A percentile compares a stretch with the other conserved stretches of the same genome.
These are phyloP conservation scores for Fregata magnificens DNA, from an alignment of 2,113 vertebrate species.

Conservation along the genomic window DNA sequence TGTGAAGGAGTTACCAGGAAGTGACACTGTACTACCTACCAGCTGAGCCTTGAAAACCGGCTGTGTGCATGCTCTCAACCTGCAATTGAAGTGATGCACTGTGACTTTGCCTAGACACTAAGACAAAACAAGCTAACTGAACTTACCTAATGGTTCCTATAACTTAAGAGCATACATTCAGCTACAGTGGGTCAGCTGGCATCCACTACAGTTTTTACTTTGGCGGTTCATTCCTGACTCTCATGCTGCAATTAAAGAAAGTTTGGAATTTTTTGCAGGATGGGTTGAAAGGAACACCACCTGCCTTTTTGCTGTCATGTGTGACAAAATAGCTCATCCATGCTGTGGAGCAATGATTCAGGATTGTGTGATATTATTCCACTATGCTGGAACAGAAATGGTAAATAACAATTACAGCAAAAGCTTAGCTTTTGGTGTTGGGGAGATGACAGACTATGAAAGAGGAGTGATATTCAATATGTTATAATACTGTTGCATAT, in stretches of 20 bases:
- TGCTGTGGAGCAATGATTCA: not conserved
- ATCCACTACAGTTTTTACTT: not conserved
- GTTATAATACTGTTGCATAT: not conserved
- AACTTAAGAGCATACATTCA: not conserved
- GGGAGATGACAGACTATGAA: not conserved
- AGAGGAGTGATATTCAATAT: not conserved
- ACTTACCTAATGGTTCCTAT: not conserved
- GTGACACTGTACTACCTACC: not conserved
- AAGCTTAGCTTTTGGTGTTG: not conserved
- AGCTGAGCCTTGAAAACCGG: not conserved
- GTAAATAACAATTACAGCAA: not conserved
- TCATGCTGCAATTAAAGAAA: not conserved
- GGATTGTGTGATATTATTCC: not conserved
- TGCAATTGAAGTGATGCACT: not conserved
- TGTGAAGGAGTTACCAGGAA: not conserved
- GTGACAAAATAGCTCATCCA: not conserved
- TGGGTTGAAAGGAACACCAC: not conserved
- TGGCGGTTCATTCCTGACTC: not conserved
- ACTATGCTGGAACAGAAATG: not conserved
- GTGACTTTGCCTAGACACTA: not conserved
- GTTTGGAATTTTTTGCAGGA: not conserved
- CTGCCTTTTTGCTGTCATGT: not conserved
- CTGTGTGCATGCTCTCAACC: not conserved
- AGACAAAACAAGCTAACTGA: not conserved
- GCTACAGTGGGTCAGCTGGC: fast-evolving